A percentile compares a stretch with the other conserved stretches of the same genome.
These are phyloP conservation scores for Cirrhinus mrigala DNA, from an alignment of 2,797 vertebrate genomes.

Conservation along the genomic window DNA sequence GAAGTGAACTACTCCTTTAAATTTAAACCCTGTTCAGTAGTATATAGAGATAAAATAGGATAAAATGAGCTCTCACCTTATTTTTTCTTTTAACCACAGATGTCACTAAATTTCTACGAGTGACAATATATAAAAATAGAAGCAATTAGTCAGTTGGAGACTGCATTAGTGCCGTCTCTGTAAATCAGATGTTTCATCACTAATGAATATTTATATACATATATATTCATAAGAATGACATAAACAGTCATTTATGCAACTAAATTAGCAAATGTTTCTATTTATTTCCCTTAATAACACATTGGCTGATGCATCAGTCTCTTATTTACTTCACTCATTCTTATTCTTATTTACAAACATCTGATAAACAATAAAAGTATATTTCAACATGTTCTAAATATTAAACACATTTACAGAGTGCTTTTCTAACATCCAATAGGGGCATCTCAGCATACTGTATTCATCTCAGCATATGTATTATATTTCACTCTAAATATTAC, in stretches of 20 bases:
- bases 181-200: no score
- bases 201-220: no score
- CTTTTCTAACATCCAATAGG: not conserved
- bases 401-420: not conserved
- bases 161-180: no score
- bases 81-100: not conserved
- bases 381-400: not conserved
- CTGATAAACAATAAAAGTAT: not conserved
- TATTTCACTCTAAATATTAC: not conserved
- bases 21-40: not conserved
- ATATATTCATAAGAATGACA: no score
- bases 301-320: not conserved
- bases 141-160: not conserved
- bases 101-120: not conserved
- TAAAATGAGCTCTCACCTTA: not conserved
- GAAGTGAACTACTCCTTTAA: no score
- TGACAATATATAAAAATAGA: not conserved
- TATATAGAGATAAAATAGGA: not conserved
- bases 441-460: not conserved
- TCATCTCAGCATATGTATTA: not conserved
- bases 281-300: no score
- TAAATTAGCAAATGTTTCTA: no score
- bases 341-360: no score
- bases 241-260: no score
- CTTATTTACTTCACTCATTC: no score